Evolutionary conservation across 2,888 invertebrate species (phyloP), one percentile per base, ranked within the genome.

Genomic region (Eugnorisma glareosa): DNA sequence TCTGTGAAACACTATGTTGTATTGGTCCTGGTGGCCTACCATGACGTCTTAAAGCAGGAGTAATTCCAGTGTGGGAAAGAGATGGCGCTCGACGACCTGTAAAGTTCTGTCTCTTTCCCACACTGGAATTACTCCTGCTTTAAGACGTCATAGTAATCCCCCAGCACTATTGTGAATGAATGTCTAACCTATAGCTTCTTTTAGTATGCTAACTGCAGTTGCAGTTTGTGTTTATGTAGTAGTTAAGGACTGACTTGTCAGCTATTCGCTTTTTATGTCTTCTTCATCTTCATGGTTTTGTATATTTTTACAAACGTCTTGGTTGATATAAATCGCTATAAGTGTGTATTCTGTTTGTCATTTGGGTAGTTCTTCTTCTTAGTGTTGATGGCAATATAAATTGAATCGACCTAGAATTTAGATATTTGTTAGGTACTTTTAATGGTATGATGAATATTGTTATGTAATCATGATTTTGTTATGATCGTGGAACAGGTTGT

Each of bases 91-190:
- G n/a, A n/a, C n/a, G n/a, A n/a, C n/a, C n/a, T n/a, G n/a, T n/a
- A n/a, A n/a, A n/a, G n/a, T n/a, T n/a, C n/a, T n/a, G n/a, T n/a
- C n/a, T n/a, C n/a, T n/a, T n/a, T n/a, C n/a, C n/a, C n/a, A n/a
- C n/a, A n/a, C n/a, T n/a, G n/a, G n/a, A n/a, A n/a, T n/a, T n/a
- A n/a, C n/a, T n/a, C n/a, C n/a, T n/a, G n/a, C n/a, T n/a, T n/a
- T n/a, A n/a, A n/a, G n/a, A n/a, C n/a, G n/a, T n/a, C n/a, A n/a
- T n/a, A n/a, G n/a, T n/a, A n/a, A n/a, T n/a, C n/a, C n/a, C 6
- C 35, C 61, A 43, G 15, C 71, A 63, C 61, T 76, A 82, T 40
- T 57, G 61, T 67, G 35, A 77, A 81, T 63, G 61, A 76, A 76
- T 45, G n/a, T 71, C 37, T 21, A 45, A 24, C n/a, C 15, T 37